Evolutionary conservation across 2,113 vertebrate species (phyloP).

Genomic region (Condylura cristata): DNA sequence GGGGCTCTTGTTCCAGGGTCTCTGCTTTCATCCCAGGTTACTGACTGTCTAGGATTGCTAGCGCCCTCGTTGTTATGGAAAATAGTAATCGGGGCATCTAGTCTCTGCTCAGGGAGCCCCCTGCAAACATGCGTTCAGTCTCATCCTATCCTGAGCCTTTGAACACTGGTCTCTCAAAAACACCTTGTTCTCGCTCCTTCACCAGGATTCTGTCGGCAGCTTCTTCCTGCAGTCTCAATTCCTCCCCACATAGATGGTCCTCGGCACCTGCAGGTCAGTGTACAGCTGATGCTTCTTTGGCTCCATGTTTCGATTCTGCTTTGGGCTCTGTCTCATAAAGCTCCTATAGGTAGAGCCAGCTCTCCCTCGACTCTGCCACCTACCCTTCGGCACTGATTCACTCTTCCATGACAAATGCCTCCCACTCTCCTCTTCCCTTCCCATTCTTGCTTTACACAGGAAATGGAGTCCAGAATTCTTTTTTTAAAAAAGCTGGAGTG

Average conservation of each 20-base stretch:
- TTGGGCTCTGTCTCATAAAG: not conserved
- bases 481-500: not conserved
- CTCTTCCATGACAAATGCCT: not conserved
- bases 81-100: not conserved
- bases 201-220: not conserved
- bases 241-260: not conserved
- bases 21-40: not conserved
- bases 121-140: not conserved
- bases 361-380: not conserved
- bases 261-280: not conserved
- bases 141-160: not conserved
- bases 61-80: not conserved
- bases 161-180: not conserved
- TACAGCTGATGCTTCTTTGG: not conserved
- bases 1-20: not conserved
- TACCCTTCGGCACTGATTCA: accelerated
- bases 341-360: not conserved
- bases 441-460: not conserved
- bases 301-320: not conserved
- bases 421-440: not conserved
- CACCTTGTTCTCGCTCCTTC: not conserved
- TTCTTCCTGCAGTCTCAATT: not conserved
- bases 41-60: not conserved
- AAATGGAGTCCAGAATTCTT: not conserved
- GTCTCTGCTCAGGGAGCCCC: not conserved